These are phyloP conservation scores for Plecotus auritus DNA, from an alignment of 2,113 vertebrate genomes.

Conservation along the genomic window DNA sequence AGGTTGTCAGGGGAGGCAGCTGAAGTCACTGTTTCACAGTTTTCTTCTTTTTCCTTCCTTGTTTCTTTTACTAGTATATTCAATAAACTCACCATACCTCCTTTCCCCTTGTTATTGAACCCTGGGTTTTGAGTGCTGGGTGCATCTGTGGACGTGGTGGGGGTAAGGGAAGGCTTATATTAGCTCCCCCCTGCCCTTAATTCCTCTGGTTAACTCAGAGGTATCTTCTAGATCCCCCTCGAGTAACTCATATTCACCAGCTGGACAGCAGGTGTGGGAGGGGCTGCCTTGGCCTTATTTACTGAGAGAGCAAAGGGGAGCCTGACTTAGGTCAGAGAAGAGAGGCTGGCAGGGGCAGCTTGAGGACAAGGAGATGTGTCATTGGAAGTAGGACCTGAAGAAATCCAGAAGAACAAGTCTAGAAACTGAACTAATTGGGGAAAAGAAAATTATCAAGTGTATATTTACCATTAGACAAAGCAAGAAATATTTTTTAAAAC, in stretches of 20 bases:
- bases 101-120: neutral
- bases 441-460: neutral
- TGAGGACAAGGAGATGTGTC: neutral
- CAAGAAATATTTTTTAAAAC: neutral
- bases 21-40: neutral
- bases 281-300: neutral
- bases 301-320: neutral
- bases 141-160: neutral
- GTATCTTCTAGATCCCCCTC: neutral
- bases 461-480: neutral
- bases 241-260: neutral
- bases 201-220: neutral
- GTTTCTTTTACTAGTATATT: neutral
- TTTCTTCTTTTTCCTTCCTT: neutral
- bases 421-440: neutral
- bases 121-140: neutral
- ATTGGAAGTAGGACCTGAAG: neutral
- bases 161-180: neutral
- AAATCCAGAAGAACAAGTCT: neutral
- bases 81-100: neutral
- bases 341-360: neutral
- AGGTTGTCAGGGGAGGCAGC: neutral
- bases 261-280: neutral
- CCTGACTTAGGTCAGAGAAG: neutral
- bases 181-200: neutral